Evolutionary conservation across 1,140 invertebrate species (phyloP).

Genomic region (Drosophila mojavensis): DNA sequence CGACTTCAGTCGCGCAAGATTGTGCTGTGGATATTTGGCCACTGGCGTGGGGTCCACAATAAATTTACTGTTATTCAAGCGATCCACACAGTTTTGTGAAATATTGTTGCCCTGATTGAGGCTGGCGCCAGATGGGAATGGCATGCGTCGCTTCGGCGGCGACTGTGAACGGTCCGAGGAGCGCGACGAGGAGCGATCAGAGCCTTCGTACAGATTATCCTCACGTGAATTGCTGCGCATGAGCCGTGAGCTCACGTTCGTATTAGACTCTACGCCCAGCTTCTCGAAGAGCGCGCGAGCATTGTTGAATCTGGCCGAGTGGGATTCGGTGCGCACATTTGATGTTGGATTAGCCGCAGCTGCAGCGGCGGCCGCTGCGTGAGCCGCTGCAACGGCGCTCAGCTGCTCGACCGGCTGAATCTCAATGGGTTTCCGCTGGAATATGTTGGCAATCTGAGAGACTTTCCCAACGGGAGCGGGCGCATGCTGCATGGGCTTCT

Average conservation of each 20-base stretch:
- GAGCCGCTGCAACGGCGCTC: conserved; percentile 75
- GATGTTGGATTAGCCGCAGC: conserved; percentile 85
- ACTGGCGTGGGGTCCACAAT: conserved; percentile 62
- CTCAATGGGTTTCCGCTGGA: conserved; percentile 88
- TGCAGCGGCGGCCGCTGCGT: conserved; percentile 70
- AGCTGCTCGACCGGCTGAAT: conserved; percentile 80
- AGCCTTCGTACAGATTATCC: conserved; percentile 78
- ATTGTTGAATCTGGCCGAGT: conserved; percentile 95
- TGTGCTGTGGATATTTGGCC: conserved; percentile 64
- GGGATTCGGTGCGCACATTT: conserved; percentile 91
- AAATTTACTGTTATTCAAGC: conserved; percentile 68
- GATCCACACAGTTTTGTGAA: conserved; percentile 49
- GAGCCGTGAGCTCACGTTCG: conserved; percentile 84
- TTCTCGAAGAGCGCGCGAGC: conserved; percentile 96
- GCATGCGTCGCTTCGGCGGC: conserved; percentile 77
- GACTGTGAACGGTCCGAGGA: conserved; percentile 81
- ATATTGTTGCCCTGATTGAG: conserved; percentile 68
- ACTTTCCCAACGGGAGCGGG: conserved; percentile 90
- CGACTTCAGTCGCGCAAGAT: conserved; percentile 83
- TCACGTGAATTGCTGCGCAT: conserved; percentile 78
- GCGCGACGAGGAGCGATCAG: conserved; percentile 77
- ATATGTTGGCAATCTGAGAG: conserved; percentile 95
- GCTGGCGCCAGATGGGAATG: conserved; percentile 75
- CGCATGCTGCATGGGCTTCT: conserved; percentile 88
- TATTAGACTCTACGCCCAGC: conserved; percentile 89